These are phyloP conservation scores for Heliconius charithonia DNA, from an alignment of 2,888 invertebrate genomes.

Conservation along the genomic window DNA sequence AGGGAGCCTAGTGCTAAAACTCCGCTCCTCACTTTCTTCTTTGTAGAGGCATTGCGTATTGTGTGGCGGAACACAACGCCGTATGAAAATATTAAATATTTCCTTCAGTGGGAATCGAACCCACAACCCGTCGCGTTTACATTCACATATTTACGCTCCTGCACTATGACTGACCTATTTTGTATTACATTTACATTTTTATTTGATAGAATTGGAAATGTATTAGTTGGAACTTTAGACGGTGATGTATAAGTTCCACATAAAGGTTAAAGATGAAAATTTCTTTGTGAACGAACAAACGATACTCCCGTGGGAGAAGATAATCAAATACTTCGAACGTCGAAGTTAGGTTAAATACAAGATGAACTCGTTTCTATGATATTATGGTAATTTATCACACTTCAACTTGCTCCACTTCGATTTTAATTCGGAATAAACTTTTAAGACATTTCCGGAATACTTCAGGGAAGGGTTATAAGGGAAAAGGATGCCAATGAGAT, in stretches of 20 bases:
- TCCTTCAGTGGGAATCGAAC: no score
- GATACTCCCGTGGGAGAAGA: constrained; percentile 67
- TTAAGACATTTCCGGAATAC: constrained; percentile 54
- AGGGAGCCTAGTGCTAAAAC: no score
- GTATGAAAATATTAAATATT: no score
- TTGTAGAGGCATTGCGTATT: no score
- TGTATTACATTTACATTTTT: not conserved
- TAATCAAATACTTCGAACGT: constrained; percentile 74
- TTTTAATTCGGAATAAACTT: constrained; percentile 70
- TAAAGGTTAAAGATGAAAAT: constrained; percentile 19
- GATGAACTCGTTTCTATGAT: constrained; percentile 78
- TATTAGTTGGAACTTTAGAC: not conserved
- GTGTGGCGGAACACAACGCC: no score
- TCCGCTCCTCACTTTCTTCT: no score
- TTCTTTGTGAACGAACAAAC: constrained; percentile 73
- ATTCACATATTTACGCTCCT: no score
- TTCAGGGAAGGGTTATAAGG: constrained; percentile 41
- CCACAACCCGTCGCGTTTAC: no score
- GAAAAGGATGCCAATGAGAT: constrained; percentile 37
- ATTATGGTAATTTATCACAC: constrained; percentile 82
- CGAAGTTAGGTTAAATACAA: constrained; percentile 79
- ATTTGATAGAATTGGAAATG: not conserved
- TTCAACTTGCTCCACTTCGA: constrained; percentile 75
- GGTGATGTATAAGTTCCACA: not conserved
- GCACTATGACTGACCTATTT: no score